Conservation (phyloP, 2,113 vertebrate genomes). For the Herpetotheres cachinnans region DNA sequence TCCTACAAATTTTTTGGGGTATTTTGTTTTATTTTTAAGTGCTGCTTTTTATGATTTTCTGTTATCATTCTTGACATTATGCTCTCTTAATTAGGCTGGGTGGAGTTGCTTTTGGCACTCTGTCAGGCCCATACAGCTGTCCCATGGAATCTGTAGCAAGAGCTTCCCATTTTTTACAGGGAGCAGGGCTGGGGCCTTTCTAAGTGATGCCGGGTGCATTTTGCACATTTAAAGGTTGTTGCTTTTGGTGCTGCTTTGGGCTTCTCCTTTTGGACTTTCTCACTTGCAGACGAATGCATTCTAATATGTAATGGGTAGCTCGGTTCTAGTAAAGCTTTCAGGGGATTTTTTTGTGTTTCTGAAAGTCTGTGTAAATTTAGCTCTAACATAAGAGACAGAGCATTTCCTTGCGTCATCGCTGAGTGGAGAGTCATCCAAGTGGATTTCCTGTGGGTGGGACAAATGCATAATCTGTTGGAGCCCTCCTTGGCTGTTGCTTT, state of each 20-base stretch:
- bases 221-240: background rate
- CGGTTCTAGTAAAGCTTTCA: background rate
- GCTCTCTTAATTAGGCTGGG: background rate
- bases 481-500: background rate
- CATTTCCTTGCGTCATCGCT: background rate
- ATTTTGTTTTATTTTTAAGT: background rate
- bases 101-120: background rate
- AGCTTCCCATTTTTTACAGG: background rate
- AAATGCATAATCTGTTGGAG: background rate
- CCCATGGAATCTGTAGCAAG: background rate
- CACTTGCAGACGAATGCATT: background rate
- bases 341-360: background rate
- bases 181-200: background rate
- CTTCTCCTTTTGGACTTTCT: background rate
- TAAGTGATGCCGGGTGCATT: background rate
- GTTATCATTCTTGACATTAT: background rate
- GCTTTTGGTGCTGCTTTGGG: background rate
- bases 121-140: background rate
- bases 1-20: background rate
- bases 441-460: conserved; percentile 7
- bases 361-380: background rate
- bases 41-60: background rate
- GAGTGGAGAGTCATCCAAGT: background rate
- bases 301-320: background rate
- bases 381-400: background rate